Evolutionary conservation across 1,140 invertebrate species (phyloP).

Genomic region (Pseudomyrmex gracilis): DNA sequence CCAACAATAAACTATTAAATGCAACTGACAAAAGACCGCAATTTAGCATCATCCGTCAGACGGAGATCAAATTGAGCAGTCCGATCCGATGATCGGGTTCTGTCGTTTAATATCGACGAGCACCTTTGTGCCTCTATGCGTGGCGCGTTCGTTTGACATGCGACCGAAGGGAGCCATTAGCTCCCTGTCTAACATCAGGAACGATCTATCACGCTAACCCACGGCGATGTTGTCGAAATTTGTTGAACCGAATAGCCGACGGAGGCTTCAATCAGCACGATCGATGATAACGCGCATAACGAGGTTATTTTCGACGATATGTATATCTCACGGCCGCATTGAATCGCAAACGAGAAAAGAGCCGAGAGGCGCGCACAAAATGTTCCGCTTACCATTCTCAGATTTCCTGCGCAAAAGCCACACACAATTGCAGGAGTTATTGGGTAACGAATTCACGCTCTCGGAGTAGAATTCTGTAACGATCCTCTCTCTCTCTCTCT

Average conservation of each 20-base stretch:
- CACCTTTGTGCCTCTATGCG: conserved; percentile 11
- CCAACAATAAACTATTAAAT: not conserved
- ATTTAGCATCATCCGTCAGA: conserved; percentile 1
- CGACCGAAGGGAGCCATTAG: conserved; percentile 30
- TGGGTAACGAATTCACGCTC: not conserved
- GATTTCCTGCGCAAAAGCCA: no score
- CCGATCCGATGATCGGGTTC: not conserved
- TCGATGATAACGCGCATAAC: conserved; percentile 21
- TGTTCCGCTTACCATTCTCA: not conserved
- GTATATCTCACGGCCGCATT: not conserved
- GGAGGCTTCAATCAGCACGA: conserved; percentile 24
- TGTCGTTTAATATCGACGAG: conserved; percentile 21
- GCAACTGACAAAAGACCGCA: not conserved
- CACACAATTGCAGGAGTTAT: not conserved
- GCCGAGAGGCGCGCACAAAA: not conserved
- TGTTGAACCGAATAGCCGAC: not conserved
- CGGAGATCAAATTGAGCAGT: conserved; percentile 2
- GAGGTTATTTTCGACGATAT: conserved; percentile 13
- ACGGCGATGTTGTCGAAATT: conserved; percentile 31
- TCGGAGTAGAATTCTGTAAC: not conserved
- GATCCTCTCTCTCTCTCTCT: no score
- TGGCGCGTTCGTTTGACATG: conserved; percentile 33
- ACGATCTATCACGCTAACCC: conserved; percentile 43
- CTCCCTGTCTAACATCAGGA: conserved; percentile 31
- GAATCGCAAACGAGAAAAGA: not conserved